Conservation (phyloP, 2,888 invertebrate species). For the Cephus sareptanus region DNA sequence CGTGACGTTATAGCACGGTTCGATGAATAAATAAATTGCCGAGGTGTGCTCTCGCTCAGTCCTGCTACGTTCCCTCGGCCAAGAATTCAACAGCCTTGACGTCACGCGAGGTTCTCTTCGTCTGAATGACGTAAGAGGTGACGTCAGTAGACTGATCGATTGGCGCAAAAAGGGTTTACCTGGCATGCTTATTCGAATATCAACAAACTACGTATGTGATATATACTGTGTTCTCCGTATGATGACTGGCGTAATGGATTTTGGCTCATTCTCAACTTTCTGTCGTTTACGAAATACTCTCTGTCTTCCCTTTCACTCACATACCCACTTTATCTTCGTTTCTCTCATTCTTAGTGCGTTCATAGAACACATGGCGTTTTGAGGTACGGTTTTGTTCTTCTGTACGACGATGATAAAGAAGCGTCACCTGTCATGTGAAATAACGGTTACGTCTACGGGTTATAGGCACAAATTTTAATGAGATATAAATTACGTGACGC, state of each 20-base stretch:
- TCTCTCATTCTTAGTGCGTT: background rate
- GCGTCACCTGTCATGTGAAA: background rate
- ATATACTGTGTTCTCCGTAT: background rate
- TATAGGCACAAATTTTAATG: background rate
- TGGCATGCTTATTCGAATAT: background rate
- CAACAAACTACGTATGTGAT: background rate
- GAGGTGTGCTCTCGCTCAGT: background rate
- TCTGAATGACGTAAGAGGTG: conserved; percentile 45
- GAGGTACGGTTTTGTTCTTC: background rate
- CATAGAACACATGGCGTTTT: background rate
- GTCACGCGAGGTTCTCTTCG: conserved; percentile 20
- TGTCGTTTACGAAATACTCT: background rate
- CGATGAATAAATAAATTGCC: background rate
- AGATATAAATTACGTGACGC: background rate
- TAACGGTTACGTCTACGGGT: background rate
- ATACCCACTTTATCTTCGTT: background rate
- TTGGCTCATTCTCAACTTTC: background rate
- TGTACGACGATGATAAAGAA: background rate
- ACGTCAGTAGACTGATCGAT: conserved; percentile 46
- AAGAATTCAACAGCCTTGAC: background rate
- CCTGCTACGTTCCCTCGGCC: background rate
- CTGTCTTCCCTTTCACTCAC: background rate
- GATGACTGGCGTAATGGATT: background rate
- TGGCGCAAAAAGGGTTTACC: conserved; percentile 9
- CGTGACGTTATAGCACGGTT: background rate